These are phyloP conservation scores for Seriola rivoliana DNA, from an alignment of 2,113 vertebrate genomes.

Conservation along the genomic window DNA sequence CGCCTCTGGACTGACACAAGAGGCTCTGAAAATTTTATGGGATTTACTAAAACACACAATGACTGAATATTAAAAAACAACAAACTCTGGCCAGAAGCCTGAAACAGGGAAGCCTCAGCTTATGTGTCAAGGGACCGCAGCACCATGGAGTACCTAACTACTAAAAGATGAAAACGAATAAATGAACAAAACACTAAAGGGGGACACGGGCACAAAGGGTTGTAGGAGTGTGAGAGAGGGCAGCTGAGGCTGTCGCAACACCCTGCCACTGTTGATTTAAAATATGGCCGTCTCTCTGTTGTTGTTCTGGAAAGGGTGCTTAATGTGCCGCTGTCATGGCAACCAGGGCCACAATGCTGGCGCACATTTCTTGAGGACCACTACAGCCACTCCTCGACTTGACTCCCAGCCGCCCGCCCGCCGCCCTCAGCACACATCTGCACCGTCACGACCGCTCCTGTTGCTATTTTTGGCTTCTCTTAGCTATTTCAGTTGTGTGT, in stretches of 20 bases:
- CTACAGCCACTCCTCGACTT: conserved; percentile 64
- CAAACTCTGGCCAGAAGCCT: conserved; percentile 67
- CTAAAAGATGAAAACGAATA: conserved; percentile 48
- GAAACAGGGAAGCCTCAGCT: conserved; percentile 58
- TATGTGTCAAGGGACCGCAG: conserved; percentile 56
- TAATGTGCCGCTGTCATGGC: conserved; percentile 74
- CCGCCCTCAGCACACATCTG: conserved; percentile 61
- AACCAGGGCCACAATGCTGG: conserved; percentile 62
- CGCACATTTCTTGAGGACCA: conserved; percentile 72
- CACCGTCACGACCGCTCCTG: conserved; percentile 63
- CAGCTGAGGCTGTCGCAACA: conserved; percentile 50
- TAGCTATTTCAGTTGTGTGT: conserved; percentile 73
- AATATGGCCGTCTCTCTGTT: conserved; percentile 63
- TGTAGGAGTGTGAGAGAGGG: conserved; percentile 33
- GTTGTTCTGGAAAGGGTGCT: conserved; percentile 71
- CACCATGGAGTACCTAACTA: conserved; percentile 56
- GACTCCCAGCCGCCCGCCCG: conserved; percentile 39
- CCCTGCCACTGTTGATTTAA: conserved; percentile 69
- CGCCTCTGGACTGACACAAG: conserved; percentile 65
- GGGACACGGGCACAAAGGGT: conserved; percentile 32
- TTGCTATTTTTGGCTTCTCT: conserved; percentile 76
- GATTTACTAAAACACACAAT: conserved; percentile 62
- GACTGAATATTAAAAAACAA: conserved; percentile 69
- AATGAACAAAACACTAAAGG: conserved; percentile 53
- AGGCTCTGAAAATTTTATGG: conserved; percentile 66